Percentiles rank a stretch among this genome's conserved stretches.
phyloP scores from a whole-genome alignment of 2,113 vertebrate species.

The Oryzias javanicus region DNA sequence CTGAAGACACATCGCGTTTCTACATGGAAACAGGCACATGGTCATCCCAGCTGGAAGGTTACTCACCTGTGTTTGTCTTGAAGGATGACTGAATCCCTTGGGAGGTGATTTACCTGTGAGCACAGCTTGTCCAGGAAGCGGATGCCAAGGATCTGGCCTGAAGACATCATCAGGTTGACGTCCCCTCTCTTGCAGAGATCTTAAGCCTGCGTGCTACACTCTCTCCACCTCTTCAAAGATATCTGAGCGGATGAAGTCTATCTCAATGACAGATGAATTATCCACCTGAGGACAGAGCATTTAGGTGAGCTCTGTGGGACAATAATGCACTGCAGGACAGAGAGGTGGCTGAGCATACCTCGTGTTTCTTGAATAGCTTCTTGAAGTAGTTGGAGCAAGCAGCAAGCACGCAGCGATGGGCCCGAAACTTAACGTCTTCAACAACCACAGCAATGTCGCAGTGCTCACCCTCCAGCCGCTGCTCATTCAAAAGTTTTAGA shows the following conservation, averaged over 20 bases:
- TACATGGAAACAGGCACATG: conserved; percentile 53
- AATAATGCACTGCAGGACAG: no score
- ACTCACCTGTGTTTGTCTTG: neutral
- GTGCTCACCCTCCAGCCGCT: conserved; percentile 93
- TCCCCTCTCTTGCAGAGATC: conserved; percentile 95
- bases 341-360: conserved; percentile 50
- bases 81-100: neutral
- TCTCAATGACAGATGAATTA: conserved; percentile 95
- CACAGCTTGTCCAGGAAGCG: conserved; percentile 97
- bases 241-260: conserved; percentile 94
- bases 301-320: conserved; percentile 6
- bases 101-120: conserved; percentile 79
- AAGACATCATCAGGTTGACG: conserved; percentile 98
- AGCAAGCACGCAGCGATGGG: conserved; percentile 94
- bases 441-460: conserved; percentile 98
- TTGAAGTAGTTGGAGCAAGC: conserved; percentile 99
- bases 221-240: conserved; percentile 97
- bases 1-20: conserved; percentile 89
- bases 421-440: conserved; percentile 95
- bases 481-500: conserved; percentile 94
- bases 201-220: conserved; percentile 95
- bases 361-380: conserved; percentile 96
- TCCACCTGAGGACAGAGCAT: conserved; percentile 75
- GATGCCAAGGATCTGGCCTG: conserved; percentile 95
- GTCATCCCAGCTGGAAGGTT: neutral